phyloP scores from a whole-genome alignment of 1,140 invertebrate genomes.

The Eumeta japonica region DNA sequence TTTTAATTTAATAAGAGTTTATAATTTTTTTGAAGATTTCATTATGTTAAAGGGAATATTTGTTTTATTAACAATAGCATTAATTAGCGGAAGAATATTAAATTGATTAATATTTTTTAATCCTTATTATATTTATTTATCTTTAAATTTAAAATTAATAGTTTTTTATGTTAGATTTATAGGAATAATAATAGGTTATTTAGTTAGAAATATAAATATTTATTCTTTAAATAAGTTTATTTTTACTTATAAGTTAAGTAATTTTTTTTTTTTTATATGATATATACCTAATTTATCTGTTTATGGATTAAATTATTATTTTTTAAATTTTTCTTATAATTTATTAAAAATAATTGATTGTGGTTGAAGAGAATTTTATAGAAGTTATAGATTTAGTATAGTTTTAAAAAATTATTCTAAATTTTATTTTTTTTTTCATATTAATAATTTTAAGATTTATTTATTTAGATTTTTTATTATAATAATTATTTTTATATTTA shows the following conservation, averaged over 20 bases:
- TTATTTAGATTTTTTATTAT: conserved; percentile 47
- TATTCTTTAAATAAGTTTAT: conserved; percentile 38
- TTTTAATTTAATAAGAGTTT: conserved; percentile 46
- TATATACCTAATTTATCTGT: conserved; percentile 48
- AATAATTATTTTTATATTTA: conserved; percentile 40
- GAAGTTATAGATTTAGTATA: conserved; percentile 32
- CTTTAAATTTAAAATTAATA: conserved; percentile 44
- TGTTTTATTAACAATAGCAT: conserved; percentile 53
- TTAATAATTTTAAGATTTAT: conserved; percentile 53
- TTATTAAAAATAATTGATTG: conserved; percentile 43
- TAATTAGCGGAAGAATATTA: conserved; percentile 46
- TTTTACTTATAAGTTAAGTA: conserved; percentile 29
- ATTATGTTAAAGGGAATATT: conserved; percentile 51
- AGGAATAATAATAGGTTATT: conserved; percentile 33
- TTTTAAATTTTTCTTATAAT: conserved; percentile 22
- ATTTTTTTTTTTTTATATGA: conserved; percentile 38
- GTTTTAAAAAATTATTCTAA: conserved; percentile 27
- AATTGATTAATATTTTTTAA: conserved; percentile 47
- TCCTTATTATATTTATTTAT: conserved; percentile 55
- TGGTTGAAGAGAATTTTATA: conserved; percentile 52
- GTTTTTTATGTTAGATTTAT: conserved; percentile 41
- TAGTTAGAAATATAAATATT: conserved; percentile 39
- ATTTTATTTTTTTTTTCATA: conserved; percentile 26
- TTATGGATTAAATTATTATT: conserved; percentile 23
- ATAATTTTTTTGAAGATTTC: conserved; percentile 45